These are phyloP conservation scores for Gracilinanus agilis DNA, from an alignment of 2,113 vertebrate species.

Conservation along the genomic window DNA sequence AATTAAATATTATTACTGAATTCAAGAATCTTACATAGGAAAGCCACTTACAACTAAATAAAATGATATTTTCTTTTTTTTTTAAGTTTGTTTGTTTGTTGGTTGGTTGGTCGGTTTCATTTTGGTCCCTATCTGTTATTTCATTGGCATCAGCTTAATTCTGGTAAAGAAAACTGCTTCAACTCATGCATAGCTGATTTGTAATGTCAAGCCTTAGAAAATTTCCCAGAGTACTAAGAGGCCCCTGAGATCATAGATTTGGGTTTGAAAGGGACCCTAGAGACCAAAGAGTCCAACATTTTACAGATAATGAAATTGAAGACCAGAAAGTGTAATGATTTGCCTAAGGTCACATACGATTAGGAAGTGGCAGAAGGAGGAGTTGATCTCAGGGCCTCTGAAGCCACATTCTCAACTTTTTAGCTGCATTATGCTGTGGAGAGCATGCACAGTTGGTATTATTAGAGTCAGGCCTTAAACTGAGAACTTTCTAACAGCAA, in stretches of 20 bases:
- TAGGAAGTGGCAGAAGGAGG: background rate
- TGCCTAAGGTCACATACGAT: no score
- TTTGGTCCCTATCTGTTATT: background rate
- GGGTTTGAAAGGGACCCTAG: background rate
- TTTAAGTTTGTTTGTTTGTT: no score
- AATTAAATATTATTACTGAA: background rate
- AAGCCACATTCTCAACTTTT: background rate
- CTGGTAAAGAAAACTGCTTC: background rate
- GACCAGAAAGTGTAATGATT: background rate
- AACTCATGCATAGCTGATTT: background rate
- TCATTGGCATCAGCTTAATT: background rate
- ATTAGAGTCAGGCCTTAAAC: background rate
- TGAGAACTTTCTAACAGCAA: background rate
- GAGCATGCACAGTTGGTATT: background rate
- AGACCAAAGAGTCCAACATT: constrained; percentile 30
- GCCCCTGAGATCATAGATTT: background rate
- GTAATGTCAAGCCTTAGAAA: background rate
- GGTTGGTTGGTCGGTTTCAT: background rate
- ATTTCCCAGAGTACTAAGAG: background rate
- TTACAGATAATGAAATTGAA: constrained; percentile 8
- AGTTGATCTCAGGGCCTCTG: background rate
- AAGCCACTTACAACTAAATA: background rate
- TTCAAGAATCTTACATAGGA: background rate
- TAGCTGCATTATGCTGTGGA: background rate
- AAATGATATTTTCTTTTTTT: background rate